Evolutionary conservation across 2,113 vertebrate genomes (phyloP), one percentile per base, ranked within the genome.

Genomic region (Phaetusa simplex): DNA sequence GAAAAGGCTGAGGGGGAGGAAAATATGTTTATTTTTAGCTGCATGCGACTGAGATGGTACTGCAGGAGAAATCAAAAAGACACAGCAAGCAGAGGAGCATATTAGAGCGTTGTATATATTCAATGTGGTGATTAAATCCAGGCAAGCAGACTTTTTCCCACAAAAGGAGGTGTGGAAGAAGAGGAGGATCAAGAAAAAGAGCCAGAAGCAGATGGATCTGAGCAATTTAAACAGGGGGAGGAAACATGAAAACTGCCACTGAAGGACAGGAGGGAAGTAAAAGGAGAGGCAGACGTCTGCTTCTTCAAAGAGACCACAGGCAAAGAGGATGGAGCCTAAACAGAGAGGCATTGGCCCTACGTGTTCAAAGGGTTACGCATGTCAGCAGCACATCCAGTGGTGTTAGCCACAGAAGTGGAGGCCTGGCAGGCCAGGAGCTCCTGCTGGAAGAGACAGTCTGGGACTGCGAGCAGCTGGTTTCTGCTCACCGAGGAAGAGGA

Each of bases 21-120:
- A 92, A 92, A 90, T 15, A 30, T 11, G 19, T 61, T 92, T 94
- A 65, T 93, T 94, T 97, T 96, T 93, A 96, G 85, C 82, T 77
- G n/a, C 27, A 23, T 30, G 62, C 43, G 82, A 59, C 74, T 43
- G 74, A 88, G 62, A 59, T 64, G 16, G 26, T 62, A 67, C 42
- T 87, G 70, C 84, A 82, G 65, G 49, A 93, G 52, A 79, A 94
- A 90, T 79, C 61, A 71, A 61, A 67, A 67, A 62, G 72, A 81
- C 62, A 61, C 5, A 52, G 30, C 30, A 74, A 83, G 56, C 65
- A 79, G 38, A 85, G 62, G 12, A 82, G 22, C 9, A 2, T 55
- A 67, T 30, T 58, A 87, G 21, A 61, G 40, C 78, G 16, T 15
- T 0, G 0, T 19, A 2, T 49, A 47, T 78, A 50, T 94, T 93